Evolutionary conservation across 2,113 vertebrate genomes (phyloP).

Genomic region (Ochotona princeps): DNA sequence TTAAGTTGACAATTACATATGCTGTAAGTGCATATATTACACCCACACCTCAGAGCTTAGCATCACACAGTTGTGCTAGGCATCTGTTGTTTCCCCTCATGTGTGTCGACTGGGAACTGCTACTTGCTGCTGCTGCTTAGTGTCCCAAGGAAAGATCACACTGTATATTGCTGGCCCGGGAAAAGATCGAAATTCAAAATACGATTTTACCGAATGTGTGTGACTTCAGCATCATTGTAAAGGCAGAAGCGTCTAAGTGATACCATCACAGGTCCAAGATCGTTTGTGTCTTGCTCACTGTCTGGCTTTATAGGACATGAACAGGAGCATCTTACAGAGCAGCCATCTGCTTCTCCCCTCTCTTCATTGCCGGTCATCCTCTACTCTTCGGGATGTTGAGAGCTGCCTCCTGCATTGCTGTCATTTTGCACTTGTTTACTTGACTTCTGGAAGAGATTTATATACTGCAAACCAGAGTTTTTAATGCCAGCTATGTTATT

Average conservation of each 20-base stretch:
- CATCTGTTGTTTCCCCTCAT: too few species aligned
- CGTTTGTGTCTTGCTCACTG: neutral
- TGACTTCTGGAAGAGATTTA: neutral
- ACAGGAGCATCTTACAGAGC: neutral
- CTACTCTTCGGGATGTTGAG: neutral
- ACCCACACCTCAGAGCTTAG: neutral
- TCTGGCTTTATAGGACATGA: neutral
- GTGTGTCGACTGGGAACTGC: neutral
- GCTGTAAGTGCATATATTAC: neutral
- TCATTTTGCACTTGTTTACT: constrained; percentile 7
- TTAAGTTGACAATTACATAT: neutral
- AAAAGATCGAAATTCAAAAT: neutral
- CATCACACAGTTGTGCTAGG: too few species aligned
- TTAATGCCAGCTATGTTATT: neutral
- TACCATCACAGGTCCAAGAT: neutral
- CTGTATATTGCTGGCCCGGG: neutral
- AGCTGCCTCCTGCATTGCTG: neutral
- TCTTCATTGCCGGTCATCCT: neutral
- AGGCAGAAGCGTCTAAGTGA: neutral
- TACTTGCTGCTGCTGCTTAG: neutral
- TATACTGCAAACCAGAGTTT: neutral
- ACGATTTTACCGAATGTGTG: neutral
- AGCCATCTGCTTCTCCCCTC: too few species aligned
- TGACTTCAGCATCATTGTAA: neutral
- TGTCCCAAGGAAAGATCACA: neutral